Evolutionary conservation across 2,113 vertebrate genomes (phyloP), one percentile per base, ranked within the genome.

Genomic region (Datnioides undecimradiatus): DNA sequence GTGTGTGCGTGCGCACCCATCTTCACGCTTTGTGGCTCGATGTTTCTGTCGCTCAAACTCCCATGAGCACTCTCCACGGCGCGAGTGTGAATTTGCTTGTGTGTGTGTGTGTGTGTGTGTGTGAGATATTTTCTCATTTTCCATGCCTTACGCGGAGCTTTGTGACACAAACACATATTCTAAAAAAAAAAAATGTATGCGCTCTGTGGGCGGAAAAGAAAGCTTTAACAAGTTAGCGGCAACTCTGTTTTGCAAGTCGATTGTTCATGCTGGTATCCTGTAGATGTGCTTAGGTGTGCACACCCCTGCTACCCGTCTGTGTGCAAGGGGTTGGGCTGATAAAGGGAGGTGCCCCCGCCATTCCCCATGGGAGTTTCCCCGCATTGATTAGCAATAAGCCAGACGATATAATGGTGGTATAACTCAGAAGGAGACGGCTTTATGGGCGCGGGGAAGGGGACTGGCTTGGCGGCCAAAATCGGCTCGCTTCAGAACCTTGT

Each of bases 311-410:
- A 62, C 45, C 40, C 66, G 48, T 54, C 23, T 40, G 34, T 63
- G 64, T 76, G 73, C 36, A 57, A 62, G 51, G 59, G 70, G 33
- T 23, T 45, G 40, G 49, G 60, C 16, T 4, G 21, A 45, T 76
- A 77, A 83, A 80, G 19, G 58, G 51, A 76, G 64, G 36, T 69
- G 43, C 48, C 12, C 62, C 62, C 41, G 25, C 38, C 2, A 8
- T 46, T 11, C 54, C 49, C 29, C 69, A 67, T 73, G 89, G 89
- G 88, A 85, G 80, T 88, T 88, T 79, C 87, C 73, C 57, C 84
- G 87, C 88, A 90, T 92, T 91, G 88, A 92, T 93, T 93, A 93
- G 90, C 85, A 90, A 93, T 93, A 91, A 89, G 83, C 77, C 88
- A 82, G 87, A 90, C 80, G 77, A 87, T 92, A 87, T 88, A 92